phyloP scores from a whole-genome alignment of 2,797 vertebrate genomes.

The Pelodytes ibericus region DNA sequence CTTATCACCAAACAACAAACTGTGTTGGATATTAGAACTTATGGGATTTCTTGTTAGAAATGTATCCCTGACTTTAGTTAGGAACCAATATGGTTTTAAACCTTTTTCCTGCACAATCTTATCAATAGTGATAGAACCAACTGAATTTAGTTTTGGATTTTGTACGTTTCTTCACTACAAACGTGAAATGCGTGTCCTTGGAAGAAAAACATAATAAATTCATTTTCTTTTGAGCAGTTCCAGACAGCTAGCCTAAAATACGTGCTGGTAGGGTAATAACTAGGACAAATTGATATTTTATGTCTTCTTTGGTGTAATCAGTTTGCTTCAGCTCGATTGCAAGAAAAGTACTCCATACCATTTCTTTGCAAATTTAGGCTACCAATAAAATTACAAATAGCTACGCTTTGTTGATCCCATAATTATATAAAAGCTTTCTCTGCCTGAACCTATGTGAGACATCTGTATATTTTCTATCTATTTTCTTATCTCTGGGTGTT shows the following conservation, averaged over 20 bases:
- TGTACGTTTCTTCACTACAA: conserved; percentile 33
- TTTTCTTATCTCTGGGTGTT: conserved; percentile 47
- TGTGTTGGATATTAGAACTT: not conserved
- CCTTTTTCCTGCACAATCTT: conserved; percentile 24
- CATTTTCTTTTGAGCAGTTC: conserved; percentile 52
- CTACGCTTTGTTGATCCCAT: conserved; percentile 51
- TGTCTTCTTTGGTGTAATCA: conserved; percentile 53
- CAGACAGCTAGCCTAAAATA: conserved; percentile 50
- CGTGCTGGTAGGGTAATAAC: conserved; percentile 55
- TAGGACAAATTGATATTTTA: conserved; percentile 56
- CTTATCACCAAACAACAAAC: conserved; percentile 6
- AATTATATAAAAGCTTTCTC: conserved; percentile 56
- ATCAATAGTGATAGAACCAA: conserved; percentile 26
- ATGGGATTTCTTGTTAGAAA: not conserved
- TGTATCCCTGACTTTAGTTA: conserved; percentile 24
- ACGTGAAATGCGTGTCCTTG: conserved; percentile 49
- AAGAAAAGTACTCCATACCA: conserved; percentile 51
- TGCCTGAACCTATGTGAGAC: conserved; percentile 46
- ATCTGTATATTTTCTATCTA: conserved; percentile 53
- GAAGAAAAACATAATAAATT: conserved; percentile 53
- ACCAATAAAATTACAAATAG: conserved; percentile 57
- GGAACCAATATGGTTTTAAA: conserved; percentile 35
- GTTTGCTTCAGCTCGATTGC: conserved; percentile 52
- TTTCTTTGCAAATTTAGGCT: conserved; percentile 55
- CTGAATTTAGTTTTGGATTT: conserved; percentile 36